These are phyloP conservation scores for Zophobas atratus DNA, from an alignment of 1,140 invertebrate genomes.

Conservation along the genomic window DNA sequence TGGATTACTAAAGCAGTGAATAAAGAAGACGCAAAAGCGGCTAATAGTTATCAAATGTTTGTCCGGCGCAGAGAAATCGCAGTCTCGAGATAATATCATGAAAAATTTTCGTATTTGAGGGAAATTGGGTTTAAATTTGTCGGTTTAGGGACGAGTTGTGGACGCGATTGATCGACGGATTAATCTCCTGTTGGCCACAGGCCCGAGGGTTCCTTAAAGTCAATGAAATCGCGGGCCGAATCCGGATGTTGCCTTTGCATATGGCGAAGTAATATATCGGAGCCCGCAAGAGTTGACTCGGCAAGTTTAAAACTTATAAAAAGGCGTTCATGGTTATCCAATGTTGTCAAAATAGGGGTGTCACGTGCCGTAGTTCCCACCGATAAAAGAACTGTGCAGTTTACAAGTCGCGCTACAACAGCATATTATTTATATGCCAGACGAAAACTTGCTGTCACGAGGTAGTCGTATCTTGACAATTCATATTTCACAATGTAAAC, in stretches of 20 bases:
- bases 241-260: slow-evolving; percentile 22
- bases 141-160: slow-evolving; percentile 1
- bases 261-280: slow-evolving; percentile 2
- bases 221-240: not conserved
- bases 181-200: slow-evolving; percentile 19
- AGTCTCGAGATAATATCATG: too few relatives aligned
- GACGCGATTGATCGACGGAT: slow-evolving; percentile 30
- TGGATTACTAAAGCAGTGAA: too few relatives aligned
- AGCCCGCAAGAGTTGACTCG: not conserved
- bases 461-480: slow-evolving; percentile 43
- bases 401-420: slow-evolving; percentile 22
- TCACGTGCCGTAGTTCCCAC: slow-evolving; percentile 32
- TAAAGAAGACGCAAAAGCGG: too few relatives aligned
- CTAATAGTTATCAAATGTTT: not conserved
- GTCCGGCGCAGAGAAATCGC: not conserved
- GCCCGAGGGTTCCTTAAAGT: slow-evolving; percentile 9
- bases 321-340: slow-evolving; percentile 37
- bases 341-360: slow-evolving; percentile 32
- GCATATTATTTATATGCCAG: slow-evolving; percentile 42
- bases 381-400: slow-evolving; percentile 38
- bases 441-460: slow-evolving; percentile 39
- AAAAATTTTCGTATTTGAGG: not conserved
- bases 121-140: slow-evolving; percentile 28
- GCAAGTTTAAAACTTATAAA: slow-evolving; percentile 20
- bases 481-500: slow-evolving; percentile 43